Evolutionary conservation across 2,797 vertebrate species (phyloP), one percentile per base, ranked within the genome.

Genomic region (Sebastes oblongus): DNA sequence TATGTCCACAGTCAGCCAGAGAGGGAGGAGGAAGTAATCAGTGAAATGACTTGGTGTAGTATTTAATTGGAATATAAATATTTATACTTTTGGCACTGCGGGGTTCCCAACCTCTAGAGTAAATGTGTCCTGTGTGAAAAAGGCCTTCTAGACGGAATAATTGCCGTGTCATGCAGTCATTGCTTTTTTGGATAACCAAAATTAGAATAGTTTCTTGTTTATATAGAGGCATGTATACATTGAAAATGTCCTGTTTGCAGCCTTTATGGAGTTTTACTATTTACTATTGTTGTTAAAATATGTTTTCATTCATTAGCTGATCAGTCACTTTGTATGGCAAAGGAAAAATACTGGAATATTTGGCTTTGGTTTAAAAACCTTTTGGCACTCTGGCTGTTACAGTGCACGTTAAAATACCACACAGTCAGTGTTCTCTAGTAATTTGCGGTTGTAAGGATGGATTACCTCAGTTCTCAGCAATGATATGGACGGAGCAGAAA

Each of bases 41-140:
- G 76, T 39, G 14, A 84, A 86, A 77, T 80, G 12, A 81, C 73
- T 89, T 54, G 34, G 29, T 86, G 55, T 68, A 29, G 36, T 74
- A 74, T 86, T 86, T 82, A 74, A 84, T 82, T 79, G 18, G 22
- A 88, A 62, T 79, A 79, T 82, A 77, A 81, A 89, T 81, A 77
- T 75, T 72, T 82, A 77, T 32, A 54, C 27, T 42, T 80, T 66
- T 82, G 72, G 82, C 71, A 81, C 8, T 66, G 9, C 30, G 29
- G 64, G 30, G 54, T 62, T 70, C 7, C 25, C 8, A 55, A 58
- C 46, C 55, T 54, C 56, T 39, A 5, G 42, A 75, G 16, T 42
- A 59, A 78, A 16, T 11, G 3, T 56, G 11, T 72, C 25, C 24
- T 58, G 55, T 34, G 20, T 22, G 22, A 56, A 66, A 46, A 70